Percentiles rank a stretch among this genome's conserved stretches.
Conservation (phyloP, 2,888 invertebrate species). For the Dryadula phaetusa region DNA sequence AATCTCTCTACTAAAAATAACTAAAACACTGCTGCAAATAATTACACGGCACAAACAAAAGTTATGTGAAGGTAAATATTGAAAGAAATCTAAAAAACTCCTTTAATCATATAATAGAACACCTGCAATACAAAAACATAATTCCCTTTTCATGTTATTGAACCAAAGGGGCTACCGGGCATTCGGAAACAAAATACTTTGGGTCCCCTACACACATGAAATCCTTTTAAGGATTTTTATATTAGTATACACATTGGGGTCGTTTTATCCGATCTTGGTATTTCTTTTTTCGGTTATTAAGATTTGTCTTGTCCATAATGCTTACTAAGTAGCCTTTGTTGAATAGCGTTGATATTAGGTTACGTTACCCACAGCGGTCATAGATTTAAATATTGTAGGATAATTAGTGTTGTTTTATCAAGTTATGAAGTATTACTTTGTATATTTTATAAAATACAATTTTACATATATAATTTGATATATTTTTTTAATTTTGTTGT, state of each 20-base stretch:
- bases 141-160: constrained; percentile 4
- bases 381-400: too few species aligned
- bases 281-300: background rate
- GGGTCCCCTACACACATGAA: background rate
- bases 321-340: background rate
- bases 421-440: too few species aligned
- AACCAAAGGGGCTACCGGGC: constrained; percentile 7
- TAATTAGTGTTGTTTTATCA: too few species aligned
- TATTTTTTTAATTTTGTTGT: too few species aligned
- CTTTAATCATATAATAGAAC: background rate
- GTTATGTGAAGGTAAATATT: background rate
- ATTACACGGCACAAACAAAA: background rate
- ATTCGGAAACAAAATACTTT: constrained; percentile 1
- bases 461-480: too few species aligned
- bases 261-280: background rate
- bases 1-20: too few species aligned
- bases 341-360: background rate
- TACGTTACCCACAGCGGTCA: too few species aligned
- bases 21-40: background rate
- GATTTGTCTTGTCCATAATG: background rate
- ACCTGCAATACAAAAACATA: constrained; percentile 2
- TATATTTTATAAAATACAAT: too few species aligned
- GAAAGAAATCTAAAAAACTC: background rate
- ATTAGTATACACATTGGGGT: constrained; percentile 13
- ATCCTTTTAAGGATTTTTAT: constrained; percentile 7